Evolutionary conservation across 1,140 invertebrate genomes (phyloP), one percentile per base, ranked within the genome.

Genomic region (Temnothorax longispinosus): DNA sequence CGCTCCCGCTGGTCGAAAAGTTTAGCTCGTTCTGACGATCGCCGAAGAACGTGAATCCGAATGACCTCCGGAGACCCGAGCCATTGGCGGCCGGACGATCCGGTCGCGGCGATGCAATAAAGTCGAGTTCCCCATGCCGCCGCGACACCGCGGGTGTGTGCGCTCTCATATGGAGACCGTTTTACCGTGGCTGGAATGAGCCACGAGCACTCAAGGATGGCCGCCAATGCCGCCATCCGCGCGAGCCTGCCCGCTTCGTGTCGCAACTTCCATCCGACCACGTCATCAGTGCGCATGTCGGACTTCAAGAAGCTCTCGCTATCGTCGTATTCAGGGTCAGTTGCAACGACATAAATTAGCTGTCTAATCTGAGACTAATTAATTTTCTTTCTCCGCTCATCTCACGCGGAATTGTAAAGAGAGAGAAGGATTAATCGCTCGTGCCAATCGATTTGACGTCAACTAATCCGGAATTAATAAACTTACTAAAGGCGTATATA

Each of bases 131-230:
- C 0, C 27, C 27, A 27, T 27, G 27, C 27, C 62, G 32, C 71
- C 54, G 58, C 69, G 35, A n/a, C 60, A 21, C 8, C 86, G 88
- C 86, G 88, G 86, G 78, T 64, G 78, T 89, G 60, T 87, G 54
- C 87, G 62, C 35, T 89, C 78, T 89, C 80, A 5, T 71, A 76
- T 74, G 76, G 13, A 54, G 62, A 82, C 88, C 35, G 69, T 82
- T 72, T 87, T 87, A 72, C 84, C 88, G 88, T 75, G 88, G 89
- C 47, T 89, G 88, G 72, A 89, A 89, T 47, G 88, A 90, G 88
- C 88, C 88, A 82, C 78, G 80, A 85, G 89, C 88, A 89, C 87
- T 92, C 93, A 94, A 93, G 92, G 92, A 94, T 94, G 93, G 90
- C 92, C 21, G 0, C 21, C 21, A 21, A 21, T 21, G 21, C 21